A percentile compares a stretch with the other conserved stretches of the same genome.
phyloP scores from a whole-genome alignment of 2,113 vertebrate species.

The Muscicapa adusta region DNA sequence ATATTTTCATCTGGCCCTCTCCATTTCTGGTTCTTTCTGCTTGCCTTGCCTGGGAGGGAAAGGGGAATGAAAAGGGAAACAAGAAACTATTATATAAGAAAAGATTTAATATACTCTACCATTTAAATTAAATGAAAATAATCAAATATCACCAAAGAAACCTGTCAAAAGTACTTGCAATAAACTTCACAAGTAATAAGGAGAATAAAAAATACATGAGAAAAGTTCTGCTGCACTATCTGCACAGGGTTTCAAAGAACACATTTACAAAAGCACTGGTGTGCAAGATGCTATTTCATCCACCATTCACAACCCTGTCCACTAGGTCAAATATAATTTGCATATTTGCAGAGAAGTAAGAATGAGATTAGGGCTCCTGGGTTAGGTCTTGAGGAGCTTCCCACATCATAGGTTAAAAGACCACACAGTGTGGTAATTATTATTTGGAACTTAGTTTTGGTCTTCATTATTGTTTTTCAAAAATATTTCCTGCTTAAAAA shows the following conservation, averaged over 20 bases:
- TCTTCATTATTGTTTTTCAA: not conserved
- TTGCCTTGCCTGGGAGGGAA: constrained; percentile 83
- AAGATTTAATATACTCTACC: not conserved
- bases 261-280: not conserved
- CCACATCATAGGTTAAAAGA: not conserved
- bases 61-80: not conserved
- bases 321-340: not conserved
- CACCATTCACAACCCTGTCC: not conserved
- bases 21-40: constrained; percentile 96
- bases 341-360: not conserved
- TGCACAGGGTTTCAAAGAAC: not conserved
- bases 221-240: not conserved
- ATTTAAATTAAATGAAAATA: not conserved
- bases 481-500: not conserved
- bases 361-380: not conserved
- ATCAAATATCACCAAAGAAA: not conserved
- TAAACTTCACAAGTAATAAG: not conserved
- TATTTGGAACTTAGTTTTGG: not conserved
- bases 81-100: not conserved
- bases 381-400: not conserved
- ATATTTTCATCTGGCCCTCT: constrained; percentile 98
- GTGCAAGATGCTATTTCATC: not conserved
- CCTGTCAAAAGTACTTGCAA: not conserved
- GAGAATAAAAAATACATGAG: not conserved
- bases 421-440: not conserved